Evolutionary conservation across 2,888 invertebrate genomes (phyloP), one percentile per base, ranked within the genome.

Genomic region (Linnaemya tessellans): DNA sequence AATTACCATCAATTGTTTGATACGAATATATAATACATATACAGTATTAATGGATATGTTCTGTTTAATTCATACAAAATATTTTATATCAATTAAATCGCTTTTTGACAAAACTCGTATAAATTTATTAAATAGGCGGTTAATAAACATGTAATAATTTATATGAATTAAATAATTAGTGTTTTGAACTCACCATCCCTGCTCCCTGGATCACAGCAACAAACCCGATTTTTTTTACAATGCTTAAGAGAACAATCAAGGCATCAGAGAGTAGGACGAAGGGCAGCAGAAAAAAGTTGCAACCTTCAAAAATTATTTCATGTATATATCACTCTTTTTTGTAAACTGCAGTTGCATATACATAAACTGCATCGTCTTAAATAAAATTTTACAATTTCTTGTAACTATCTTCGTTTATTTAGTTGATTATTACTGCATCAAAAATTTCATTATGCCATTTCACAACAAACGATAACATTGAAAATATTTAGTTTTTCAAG

Each of bases 281-380:
- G 43, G 65, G 30, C 20, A 56, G 15, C 35, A 54, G 41, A 22
- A 62, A 64, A 65, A 71, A 64, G 51, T 7, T 3, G 30, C 70
- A 71, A 83, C 83, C 83, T 83, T 83, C 71, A 78, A 82, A 78
- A 82, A 58, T 56, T 71, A 30, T 71, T 70, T 65, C 41, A 11
- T 49, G 41, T 82, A 65, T 71, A 78, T 80, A 20, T 30, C n/a
- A 18, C 15, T 49, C 35, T 60, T 77, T 54, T 78, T 58, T 58
- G n/a, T 43, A 49, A 49, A 22, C 13, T 74, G 79, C 43, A 49
- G 20, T 73, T 38, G 25, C 11, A 41, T 41, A 18, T 2, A 15
- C 35, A 35, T 9, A 46, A 56, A 58, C 10, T 68, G 22, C 49
- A 68, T 43, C 11, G 38, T 46, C 18, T 54, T 68, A 15, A 43